A percentile compares a stretch with the other conserved stretches of the same genome.
Evolutionary conservation across 2,113 vertebrate species (phyloP).

Genomic region (Odocoileus hemionus): DNA sequence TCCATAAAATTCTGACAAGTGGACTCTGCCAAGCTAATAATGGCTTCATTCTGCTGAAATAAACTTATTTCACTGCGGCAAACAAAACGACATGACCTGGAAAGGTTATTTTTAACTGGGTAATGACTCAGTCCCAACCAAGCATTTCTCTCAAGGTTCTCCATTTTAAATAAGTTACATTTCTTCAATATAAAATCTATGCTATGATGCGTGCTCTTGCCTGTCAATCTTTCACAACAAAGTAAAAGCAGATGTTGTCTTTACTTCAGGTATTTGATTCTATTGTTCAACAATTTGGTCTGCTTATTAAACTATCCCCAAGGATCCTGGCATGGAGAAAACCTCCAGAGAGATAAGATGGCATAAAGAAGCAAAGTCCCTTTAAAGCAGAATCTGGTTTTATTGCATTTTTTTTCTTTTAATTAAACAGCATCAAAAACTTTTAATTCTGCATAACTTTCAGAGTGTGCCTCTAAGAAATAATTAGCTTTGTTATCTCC

Average conservation of each 20-base stretch:
- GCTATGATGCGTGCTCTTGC: conserved; percentile 25
- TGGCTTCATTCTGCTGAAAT: conserved; percentile 93
- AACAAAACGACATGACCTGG: conserved; percentile 96
- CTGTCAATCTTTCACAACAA: conserved; percentile 7
- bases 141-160: conserved; percentile 75
- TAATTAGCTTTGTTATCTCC: neutral
- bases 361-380: neutral
- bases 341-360: neutral
- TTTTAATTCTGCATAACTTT: neutral
- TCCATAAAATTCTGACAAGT: conserved; percentile 95
- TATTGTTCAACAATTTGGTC: conserved; percentile 39
- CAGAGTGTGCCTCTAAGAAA: conserved; percentile 9
- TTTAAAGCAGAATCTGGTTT: conserved; percentile 3
- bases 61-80: conserved; percentile 96
- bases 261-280: neutral
- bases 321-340: neutral
- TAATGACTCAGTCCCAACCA: conserved; percentile 88
- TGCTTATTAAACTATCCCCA: conserved; percentile 33
- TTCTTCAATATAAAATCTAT: conserved; percentile 68
- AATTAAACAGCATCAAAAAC: neutral
- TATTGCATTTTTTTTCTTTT: neutral
- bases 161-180: conserved; percentile 78
- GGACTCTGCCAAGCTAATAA: conserved; percentile 93
- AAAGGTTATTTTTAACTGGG: conserved; percentile 95
- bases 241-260: conserved; percentile 18